Conservation (phyloP, 35 echinoderm and acorn worm genomes). For the Patiria miniata region DNA sequence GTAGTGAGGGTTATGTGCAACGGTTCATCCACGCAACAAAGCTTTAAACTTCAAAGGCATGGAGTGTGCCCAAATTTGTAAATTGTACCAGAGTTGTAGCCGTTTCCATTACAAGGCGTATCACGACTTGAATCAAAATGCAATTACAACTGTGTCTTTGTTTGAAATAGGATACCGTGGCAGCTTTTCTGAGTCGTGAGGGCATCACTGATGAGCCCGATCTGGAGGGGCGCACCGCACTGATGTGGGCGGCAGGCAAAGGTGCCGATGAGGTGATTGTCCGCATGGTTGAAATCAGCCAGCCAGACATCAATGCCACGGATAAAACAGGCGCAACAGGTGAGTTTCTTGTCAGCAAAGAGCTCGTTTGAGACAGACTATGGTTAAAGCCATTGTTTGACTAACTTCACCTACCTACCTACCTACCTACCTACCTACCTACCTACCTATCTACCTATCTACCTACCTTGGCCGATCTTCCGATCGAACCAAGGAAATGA, state of each 20-base stretch:
- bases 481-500: too few relatives aligned
- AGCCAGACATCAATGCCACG: constrained; percentile 90
- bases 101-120: too few relatives aligned
- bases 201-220: constrained; percentile 93
- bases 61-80: too few relatives aligned
- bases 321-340: constrained; percentile 96
- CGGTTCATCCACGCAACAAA: too few relatives aligned
- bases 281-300: constrained; percentile 69
- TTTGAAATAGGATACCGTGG: constrained; percentile 79
- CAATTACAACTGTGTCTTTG: not conserved
- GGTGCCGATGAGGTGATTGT: constrained; percentile 87
- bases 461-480: too few relatives aligned
- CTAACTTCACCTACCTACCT: too few relatives aligned
- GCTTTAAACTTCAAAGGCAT: too few relatives aligned
- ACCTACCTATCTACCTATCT: too few relatives aligned
- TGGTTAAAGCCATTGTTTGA: not conserved
- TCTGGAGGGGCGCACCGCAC: constrained; percentile 86
- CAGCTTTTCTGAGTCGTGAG: constrained; percentile 72
- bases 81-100: too few relatives aligned
- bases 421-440: too few relatives aligned
- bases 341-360: constrained; percentile 17
- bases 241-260: constrained; percentile 98
- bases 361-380: not conserved
- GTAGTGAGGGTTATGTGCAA: too few relatives aligned
- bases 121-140: too few relatives aligned